Percentiles rank a stretch among this genome's conserved stretches.
Evolutionary conservation across 2,888 invertebrate genomes (phyloP).

Genomic region (Melieria picta): DNA sequence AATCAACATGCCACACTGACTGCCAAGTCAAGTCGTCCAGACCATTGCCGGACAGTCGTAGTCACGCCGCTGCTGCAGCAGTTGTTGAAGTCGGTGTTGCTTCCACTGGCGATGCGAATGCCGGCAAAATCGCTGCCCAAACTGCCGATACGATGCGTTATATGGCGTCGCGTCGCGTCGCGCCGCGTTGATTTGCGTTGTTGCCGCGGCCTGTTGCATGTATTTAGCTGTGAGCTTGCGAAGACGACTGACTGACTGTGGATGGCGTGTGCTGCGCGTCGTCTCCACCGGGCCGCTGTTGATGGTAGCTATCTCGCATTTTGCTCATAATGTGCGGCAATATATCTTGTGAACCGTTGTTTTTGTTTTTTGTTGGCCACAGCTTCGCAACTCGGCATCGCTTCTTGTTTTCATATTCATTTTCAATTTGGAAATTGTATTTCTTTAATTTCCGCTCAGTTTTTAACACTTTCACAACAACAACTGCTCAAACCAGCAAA

Average conservation of each 20-base stretch:
- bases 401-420: slow-evolving; percentile 29
- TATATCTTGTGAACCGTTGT: slow-evolving; percentile 7
- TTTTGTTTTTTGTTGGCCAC: no score
- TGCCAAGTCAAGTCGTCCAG: no score
- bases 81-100: slow-evolving; percentile 26
- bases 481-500: slow-evolving; percentile 26
- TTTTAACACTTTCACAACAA: slow-evolving; percentile 50
- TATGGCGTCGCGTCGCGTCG: no score
- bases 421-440: slow-evolving; percentile 44
- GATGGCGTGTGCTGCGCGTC: no score
- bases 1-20: slow-evolving; percentile 35
- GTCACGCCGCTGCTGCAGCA: slow-evolving; percentile 31
- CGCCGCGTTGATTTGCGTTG: no score
- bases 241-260: no score
- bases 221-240: no score
- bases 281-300: no score
- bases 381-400: background rate
- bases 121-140: background rate
- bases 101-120: slow-evolving; percentile 18
- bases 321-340: slow-evolving; percentile 10
- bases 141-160: no score
- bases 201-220: no score
- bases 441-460: slow-evolving; percentile 50
- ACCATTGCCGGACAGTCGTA: no score
- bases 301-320: slow-evolving; percentile 1